Evolutionary conservation across 2,797 vertebrate genomes (phyloP).

Genomic region (Ctenosaura bakeri): DNA sequence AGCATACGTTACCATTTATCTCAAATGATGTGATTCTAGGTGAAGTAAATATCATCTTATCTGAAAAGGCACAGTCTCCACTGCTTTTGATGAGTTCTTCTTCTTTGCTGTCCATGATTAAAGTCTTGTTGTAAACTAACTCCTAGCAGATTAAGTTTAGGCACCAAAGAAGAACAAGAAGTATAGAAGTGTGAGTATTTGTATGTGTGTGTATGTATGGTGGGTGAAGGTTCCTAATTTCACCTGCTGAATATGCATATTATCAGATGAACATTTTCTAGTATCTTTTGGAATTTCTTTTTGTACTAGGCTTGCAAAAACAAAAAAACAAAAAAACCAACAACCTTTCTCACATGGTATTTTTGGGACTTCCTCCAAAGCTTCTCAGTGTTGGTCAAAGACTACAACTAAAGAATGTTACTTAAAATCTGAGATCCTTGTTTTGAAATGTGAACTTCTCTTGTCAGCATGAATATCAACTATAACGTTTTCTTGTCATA

Average conservation of each 20-base stretch:
- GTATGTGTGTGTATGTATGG: too few relatives aligned
- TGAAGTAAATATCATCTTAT: slow-evolving; percentile 66
- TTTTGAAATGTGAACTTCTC: neutral
- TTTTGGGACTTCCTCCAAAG: slow-evolving; percentile 71
- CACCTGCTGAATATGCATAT: slow-evolving; percentile 44
- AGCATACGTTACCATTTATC: slow-evolving; percentile 78
- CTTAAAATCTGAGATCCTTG: neutral
- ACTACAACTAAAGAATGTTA: neutral
- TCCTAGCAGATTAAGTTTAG: slow-evolving; percentile 24
- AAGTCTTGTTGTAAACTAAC: slow-evolving; percentile 45
- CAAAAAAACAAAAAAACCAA: too few relatives aligned
- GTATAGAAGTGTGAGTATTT: neutral
- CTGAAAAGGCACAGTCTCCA: slow-evolving; percentile 39
- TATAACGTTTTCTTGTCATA: neutral
- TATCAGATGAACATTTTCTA: slow-evolving; percentile 68
- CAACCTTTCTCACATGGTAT: slow-evolving; percentile 57
- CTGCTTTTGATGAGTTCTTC: slow-evolving; percentile 45
- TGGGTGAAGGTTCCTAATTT: slow-evolving; percentile 16
- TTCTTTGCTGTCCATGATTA: slow-evolving; percentile 62
- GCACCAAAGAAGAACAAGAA: slow-evolving; percentile 7
- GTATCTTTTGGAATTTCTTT: slow-evolving; percentile 54
- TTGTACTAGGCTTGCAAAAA: slow-evolving; percentile 65
- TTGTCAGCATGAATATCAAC: neutral
- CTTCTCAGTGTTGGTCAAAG: slow-evolving; percentile 7
- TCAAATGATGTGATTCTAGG: slow-evolving; percentile 72